phyloP scores from a whole-genome alignment of 1,140 invertebrate genomes.

The Aleiodes sp. region DNA sequence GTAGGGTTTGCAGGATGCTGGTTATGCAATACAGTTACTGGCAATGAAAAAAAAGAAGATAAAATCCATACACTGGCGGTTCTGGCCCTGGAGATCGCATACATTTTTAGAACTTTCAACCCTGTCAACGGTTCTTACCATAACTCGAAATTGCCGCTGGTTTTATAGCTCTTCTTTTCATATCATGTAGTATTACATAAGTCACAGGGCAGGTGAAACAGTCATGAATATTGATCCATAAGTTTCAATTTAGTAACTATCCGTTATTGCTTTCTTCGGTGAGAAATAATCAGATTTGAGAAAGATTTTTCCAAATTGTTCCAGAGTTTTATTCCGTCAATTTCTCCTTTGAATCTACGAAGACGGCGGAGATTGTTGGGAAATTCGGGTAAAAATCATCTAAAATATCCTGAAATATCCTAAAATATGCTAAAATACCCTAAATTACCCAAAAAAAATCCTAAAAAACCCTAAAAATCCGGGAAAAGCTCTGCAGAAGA shows the following conservation, averaged over 20 bases:
- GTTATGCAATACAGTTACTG: not conserved
- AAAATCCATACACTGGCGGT: constrained; percentile 22
- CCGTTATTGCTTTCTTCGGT: not conserved
- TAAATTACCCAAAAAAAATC: too few relatives aligned
- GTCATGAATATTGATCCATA: not conserved
- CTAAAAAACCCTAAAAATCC: too few relatives aligned
- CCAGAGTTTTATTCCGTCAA: not conserved
- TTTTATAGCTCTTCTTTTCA: constrained; percentile 8
- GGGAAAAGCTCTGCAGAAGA: too few relatives aligned
- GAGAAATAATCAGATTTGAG: not conserved
- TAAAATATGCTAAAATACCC: too few relatives aligned
- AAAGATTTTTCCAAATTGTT: not conserved
- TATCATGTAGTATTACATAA: constrained; percentile 7
- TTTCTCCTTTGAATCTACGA: not conserved
- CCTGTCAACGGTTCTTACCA: constrained; percentile 1
- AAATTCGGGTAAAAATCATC: too few relatives aligned
- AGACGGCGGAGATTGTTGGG: too few relatives aligned
- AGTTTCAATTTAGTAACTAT: constrained; percentile 16
- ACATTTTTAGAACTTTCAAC: constrained; percentile 1
- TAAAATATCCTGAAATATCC: too few relatives aligned
- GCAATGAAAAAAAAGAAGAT: not conserved
- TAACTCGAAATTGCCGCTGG: not conserved
- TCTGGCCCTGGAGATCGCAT: constrained; percentile 8
- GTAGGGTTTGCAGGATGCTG: not conserved
- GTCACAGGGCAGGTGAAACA: not conserved